Percentiles rank a stretch among this genome's conserved stretches.
Evolutionary conservation across 92 coral and sea anemone species (phyloP).

Genomic region (Actinostola sp.): DNA sequence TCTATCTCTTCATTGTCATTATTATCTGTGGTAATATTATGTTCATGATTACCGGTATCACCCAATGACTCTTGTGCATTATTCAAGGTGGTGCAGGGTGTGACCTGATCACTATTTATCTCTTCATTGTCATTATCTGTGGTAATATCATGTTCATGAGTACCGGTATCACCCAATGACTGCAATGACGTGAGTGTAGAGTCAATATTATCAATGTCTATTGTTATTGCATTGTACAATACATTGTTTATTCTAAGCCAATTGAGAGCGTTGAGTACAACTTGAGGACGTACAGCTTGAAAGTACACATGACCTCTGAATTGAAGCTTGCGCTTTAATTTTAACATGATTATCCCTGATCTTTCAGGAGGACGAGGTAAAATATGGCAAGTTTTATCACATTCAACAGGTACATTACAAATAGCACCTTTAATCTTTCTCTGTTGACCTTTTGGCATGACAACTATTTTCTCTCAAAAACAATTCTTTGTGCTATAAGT

Average conservation of each 20-base stretch:
- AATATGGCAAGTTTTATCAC: conserved; percentile 51
- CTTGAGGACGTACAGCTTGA: conserved; percentile 66
- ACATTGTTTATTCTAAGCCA: conserved; percentile 51
- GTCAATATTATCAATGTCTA: conserved; percentile 34
- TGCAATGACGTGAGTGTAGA: conserved; percentile 2
- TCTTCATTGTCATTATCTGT: neutral
- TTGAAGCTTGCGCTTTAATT: conserved; percentile 66
- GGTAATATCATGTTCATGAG: neutral
- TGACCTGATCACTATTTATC: no score
- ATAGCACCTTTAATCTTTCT: no score
- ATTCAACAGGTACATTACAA: conserved; percentile 61
- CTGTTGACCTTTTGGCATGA: no score
- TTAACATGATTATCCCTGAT: conserved; percentile 66
- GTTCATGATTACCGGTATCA: conserved; percentile 3
- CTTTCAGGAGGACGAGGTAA: conserved; percentile 68
- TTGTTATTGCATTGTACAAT: conserved; percentile 36
- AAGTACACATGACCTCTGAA: conserved; percentile 72
- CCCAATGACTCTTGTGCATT: neutral
- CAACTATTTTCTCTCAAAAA: conserved; percentile 54
- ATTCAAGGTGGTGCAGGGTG: no score
- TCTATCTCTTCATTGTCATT: conserved; percentile 49
- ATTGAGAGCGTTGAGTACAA: conserved; percentile 38
- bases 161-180: no score
- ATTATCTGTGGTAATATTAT: neutral
- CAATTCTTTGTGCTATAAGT: conserved; percentile 43